Base-by-base conservation (phyloP, 2,888 invertebrate species). In the Brachylomia viminalis region DNA sequence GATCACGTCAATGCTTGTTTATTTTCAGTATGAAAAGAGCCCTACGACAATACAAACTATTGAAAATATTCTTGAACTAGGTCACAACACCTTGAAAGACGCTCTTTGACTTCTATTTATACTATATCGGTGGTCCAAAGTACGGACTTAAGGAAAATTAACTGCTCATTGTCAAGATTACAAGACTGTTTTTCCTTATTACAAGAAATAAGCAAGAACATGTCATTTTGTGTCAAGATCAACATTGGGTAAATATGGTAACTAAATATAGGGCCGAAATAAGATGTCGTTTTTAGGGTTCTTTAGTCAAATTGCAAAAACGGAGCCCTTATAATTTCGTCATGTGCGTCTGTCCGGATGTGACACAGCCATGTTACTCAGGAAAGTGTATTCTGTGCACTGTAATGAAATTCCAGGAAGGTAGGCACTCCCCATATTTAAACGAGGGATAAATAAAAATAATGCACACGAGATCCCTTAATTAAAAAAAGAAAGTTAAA, bases 171-270 rank as follows among this genome's bases (percentile, higher is more conserved):
- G 70, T 67, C 42, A 61, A 85, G 73, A 83, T 83, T 69, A 84
- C 72, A 56, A 54, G 72, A 64, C 83, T 82, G n/a, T 71, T 85
- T 85, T 80, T 56, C 59, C 76, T 85, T 85, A 80, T 87, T 85
- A 82, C 74, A 68, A 70, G 71, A 78, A 76, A 75, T 64, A 72
- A 62, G 52, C 68, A 66, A 15, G 64, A 69, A 65, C 62, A 78
- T 77, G 45, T 61, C 47, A 27, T 38, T 59, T 66, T n/a, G n/a
- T n/a, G 64, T 47, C 52, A 66, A 47, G 61, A 38, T 38, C 23
- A 64, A 49, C 1, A n/a, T 58, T 6, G 49, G 54, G 38, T 45
- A 64, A 81, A 66, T 52, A 61, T 38, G 45, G 54, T 68, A 49
- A 49, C 33, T 69, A 20, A 56, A 71, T 47, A 72, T 33, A 23